Evolutionary conservation across 1,140 invertebrate genomes (phyloP).

Genomic region (Euura saliciscinereae): DNA sequence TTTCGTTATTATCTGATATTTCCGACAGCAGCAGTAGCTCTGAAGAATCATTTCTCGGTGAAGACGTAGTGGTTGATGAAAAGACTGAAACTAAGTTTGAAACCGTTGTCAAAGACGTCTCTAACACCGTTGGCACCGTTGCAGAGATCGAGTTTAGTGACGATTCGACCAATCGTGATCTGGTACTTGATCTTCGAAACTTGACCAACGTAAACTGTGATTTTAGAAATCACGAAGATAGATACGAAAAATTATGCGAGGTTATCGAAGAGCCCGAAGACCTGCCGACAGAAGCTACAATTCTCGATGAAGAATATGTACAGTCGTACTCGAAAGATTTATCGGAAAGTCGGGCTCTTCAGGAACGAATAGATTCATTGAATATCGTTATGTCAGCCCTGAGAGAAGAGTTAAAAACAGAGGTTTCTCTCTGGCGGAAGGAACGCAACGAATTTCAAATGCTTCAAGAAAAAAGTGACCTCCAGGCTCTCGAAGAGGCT

Average conservation of each 20-base stretch:
- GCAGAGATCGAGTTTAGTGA: background rate
- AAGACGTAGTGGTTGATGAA: no score
- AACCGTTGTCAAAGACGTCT: background rate
- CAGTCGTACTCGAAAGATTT: background rate
- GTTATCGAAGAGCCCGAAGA: conserved; percentile 32
- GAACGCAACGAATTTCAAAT: conserved; percentile 34
- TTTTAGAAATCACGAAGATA: conserved; percentile 20
- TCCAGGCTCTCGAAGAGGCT: conserved; percentile 34
- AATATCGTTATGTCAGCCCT: conserved; percentile 23
- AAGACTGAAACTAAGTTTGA: background rate
- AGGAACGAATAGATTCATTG: conserved; percentile 28
- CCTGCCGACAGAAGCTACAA: background rate
- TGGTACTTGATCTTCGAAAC: conserved; percentile 24
- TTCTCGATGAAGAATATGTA: conserved; percentile 1
- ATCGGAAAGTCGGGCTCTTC: conserved; percentile 16
- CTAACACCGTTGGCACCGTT: background rate
- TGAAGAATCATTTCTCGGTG: background rate
- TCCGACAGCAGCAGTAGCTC: background rate
- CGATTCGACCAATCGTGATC: background rate
- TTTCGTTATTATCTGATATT: background rate
- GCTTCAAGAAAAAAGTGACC: conserved; percentile 29
- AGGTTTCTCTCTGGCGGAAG: conserved; percentile 32
- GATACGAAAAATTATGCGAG: conserved; percentile 26
- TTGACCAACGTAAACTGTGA: conserved; percentile 8
- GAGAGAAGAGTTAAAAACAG: conserved; percentile 24